Evolutionary conservation across 2,888 invertebrate species (phyloP).

Genomic region (Xanthorhoe designata): DNA sequence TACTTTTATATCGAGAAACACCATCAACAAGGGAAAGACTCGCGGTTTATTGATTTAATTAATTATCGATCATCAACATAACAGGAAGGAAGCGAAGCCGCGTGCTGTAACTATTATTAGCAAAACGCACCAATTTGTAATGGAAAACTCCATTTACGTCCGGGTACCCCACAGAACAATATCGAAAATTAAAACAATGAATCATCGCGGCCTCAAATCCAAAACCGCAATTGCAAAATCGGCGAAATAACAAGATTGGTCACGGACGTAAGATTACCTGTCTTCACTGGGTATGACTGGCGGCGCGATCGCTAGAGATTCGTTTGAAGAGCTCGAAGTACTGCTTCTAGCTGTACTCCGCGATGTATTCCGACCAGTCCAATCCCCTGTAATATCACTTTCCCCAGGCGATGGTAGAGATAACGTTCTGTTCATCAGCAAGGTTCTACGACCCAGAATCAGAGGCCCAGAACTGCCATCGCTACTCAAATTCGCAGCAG

Average conservation of each 20-base stretch:
- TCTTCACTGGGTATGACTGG: slow-evolving; percentile 67
- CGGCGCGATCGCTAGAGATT: slow-evolving; percentile 66
- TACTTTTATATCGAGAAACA: too few species aligned
- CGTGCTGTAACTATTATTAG: neutral
- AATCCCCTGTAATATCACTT: slow-evolving; percentile 73
- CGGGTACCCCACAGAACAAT: neutral
- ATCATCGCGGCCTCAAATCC: slow-evolving; percentile 55
- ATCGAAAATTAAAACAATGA: slow-evolving; percentile 38
- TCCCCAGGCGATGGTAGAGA: slow-evolving; percentile 78
- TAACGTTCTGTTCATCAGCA: slow-evolving; percentile 76
- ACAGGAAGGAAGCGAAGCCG: neutral
- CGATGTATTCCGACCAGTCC: slow-evolving; percentile 72
- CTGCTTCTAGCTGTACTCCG: slow-evolving; percentile 73
- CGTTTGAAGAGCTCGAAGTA: slow-evolving; percentile 74
- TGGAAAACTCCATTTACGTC: neutral
- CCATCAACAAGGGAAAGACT: too few species aligned
- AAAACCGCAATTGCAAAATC: slow-evolving; percentile 43
- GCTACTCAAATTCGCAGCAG: slow-evolving; percentile 76
- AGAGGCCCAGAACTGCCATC: slow-evolving; percentile 75
- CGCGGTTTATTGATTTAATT: too few species aligned
- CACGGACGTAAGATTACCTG: slow-evolving; percentile 58
- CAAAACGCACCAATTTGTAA: neutral
- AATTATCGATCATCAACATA: too few species aligned
- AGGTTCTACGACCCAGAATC: slow-evolving; percentile 74
- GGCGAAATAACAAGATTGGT: slow-evolving; percentile 36